Percentiles rank a stretch among this genome's conserved stretches.
Conservation (phyloP, 2,888 invertebrate species). For the Odontothrips loti region DNA sequence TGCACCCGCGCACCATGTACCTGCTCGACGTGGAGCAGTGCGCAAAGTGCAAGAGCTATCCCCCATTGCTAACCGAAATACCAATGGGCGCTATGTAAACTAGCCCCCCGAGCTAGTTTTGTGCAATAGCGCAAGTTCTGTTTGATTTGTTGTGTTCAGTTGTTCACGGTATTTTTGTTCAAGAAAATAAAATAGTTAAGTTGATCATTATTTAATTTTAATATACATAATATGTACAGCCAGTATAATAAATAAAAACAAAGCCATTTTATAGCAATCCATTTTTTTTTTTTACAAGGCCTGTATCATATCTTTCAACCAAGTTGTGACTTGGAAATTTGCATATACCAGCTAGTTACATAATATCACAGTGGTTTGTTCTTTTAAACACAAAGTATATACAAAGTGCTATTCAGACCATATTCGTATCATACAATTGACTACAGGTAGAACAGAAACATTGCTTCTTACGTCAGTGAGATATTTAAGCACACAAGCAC, state of each 20-base stretch:
- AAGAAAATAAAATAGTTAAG: neutral
- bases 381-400: neutral
- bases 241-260: neutral
- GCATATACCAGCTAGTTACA: neutral
- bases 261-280: neutral
- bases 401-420: slow-evolving; percentile 2
- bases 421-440: neutral
- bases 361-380: slow-evolving; percentile 17
- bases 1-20: neutral
- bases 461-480: neutral
- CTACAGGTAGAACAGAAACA: neutral
- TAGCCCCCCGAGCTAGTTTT: too few species aligned
- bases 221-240: neutral
- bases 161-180: too few species aligned
- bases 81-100: neutral
- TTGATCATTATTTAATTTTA: neutral
- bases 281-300: too few species aligned
- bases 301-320: neutral
- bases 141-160: too few species aligned
- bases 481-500: too few species aligned
- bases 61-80: neutral
- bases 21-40: neutral
- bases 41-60: neutral
- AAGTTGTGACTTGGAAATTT: neutral
- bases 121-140: too few species aligned